Evolutionary conservation across 30 jellyfish, hydroid and myxozoan species (phyloP).

Genomic region (Hydractinia symbiolongicarpus): DNA sequence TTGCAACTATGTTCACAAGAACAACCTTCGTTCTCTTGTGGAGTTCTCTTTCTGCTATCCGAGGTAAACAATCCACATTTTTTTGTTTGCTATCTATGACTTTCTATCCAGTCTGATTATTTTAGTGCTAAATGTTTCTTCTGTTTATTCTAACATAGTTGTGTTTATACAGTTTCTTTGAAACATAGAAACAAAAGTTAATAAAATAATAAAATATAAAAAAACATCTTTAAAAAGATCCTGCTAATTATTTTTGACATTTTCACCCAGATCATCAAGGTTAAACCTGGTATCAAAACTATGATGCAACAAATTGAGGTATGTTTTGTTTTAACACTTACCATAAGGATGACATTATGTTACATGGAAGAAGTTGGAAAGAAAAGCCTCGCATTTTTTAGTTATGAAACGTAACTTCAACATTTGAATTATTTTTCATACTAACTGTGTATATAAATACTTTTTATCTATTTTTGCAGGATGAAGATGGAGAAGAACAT

Average conservation of each 20-base stretch:
- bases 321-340: neutral
- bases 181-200: neutral
- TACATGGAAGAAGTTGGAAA: too few relatives aligned
- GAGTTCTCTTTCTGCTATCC: conserved; percentile 64
- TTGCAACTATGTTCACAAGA: conserved; percentile 60
- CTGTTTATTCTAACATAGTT: neutral
- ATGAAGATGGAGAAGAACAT: conserved; percentile 88
- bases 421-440: too few relatives aligned
- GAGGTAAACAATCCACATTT: conserved; percentile 32
- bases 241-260: neutral
- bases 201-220: neutral
- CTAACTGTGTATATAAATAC: neutral
- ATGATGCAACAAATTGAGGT: conserved; percentile 88
- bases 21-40: conserved; percentile 78
- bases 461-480: conserved; percentile 27
- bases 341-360: neutral
- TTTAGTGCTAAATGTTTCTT: neutral
- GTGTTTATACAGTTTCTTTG: neutral
- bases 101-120: too few relatives aligned
- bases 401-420: too few relatives aligned
- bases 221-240: neutral
- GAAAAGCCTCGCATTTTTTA: too few relatives aligned
- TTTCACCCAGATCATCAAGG: conserved; percentile 51
- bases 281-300: conserved; percentile 58
- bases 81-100: neutral